Conservation (phyloP, 2,888 invertebrate species). For the Eupithecia dodoneata region DNA sequence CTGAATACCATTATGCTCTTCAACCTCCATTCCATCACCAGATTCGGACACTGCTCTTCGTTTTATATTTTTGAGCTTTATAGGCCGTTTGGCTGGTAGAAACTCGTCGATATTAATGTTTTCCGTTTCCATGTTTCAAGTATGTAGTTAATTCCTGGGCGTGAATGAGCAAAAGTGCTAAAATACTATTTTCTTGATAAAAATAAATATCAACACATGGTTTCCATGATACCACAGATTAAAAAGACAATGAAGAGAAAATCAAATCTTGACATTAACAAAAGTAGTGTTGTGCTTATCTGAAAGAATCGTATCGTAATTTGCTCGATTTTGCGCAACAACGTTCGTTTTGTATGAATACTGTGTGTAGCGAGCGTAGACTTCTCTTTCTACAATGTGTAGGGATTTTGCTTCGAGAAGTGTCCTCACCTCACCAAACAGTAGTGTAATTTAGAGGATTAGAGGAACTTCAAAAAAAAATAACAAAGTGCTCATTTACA, state of each 20-base stretch:
- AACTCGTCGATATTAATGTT: constrained; percentile 83
- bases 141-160: constrained; percentile 29
- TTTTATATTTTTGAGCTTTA: constrained; percentile 80
- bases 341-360: not conserved
- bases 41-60: constrained; percentile 76
- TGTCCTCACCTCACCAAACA: too few species aligned
- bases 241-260: constrained; percentile 41
- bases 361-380: too few species aligned
- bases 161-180: not conserved
- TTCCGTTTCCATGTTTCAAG: constrained; percentile 68
- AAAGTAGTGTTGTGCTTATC: not conserved
- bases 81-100: constrained; percentile 77
- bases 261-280: not conserved
- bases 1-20: constrained; percentile 86
- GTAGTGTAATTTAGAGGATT: too few species aligned
- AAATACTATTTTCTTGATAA: constrained; percentile 23
- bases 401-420: not conserved
- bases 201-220: constrained; percentile 57
- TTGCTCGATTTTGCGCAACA: not conserved
- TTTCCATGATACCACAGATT: constrained; percentile 45
- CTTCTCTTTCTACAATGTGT: too few species aligned
- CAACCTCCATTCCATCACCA: constrained; percentile 87
- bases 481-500: too few species aligned
- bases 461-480: too few species aligned
- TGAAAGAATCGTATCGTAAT: not conserved